These are phyloP conservation scores for Orius insidiosus DNA, from an alignment of 1,140 invertebrate species.

Conservation along the genomic window DNA sequence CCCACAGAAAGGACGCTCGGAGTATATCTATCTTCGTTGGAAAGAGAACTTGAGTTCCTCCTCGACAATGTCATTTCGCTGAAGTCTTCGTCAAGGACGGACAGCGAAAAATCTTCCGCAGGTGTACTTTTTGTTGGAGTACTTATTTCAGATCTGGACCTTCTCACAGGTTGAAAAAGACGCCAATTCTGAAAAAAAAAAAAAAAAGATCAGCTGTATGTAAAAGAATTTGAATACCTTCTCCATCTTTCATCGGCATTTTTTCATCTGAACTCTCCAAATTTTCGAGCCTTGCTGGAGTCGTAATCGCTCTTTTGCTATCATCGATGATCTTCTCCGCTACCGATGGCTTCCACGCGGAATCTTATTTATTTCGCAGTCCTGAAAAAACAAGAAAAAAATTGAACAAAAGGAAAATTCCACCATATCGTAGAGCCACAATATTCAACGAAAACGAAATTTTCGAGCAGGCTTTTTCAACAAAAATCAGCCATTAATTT, in stretches of 20 bases:
- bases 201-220: too few species aligned
- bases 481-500: background rate
- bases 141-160: constrained; percentile 1
- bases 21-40: constrained; percentile 1
- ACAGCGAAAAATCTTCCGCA: constrained; percentile 5
- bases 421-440: background rate
- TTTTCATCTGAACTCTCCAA: background rate
- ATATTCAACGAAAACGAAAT: background rate
- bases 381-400: constrained; percentile 6
- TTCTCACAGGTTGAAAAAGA: constrained; percentile 2
- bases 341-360: constrained; percentile 14
- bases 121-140: background rate
- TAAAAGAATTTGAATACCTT: too few species aligned
- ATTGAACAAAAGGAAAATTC: constrained; percentile 2
- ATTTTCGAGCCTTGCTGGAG: constrained; percentile 16
- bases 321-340: background rate
- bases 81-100: constrained; percentile 6
- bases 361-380: constrained; percentile 9
- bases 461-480: background rate
- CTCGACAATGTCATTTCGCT: background rate
- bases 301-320: constrained; percentile 18
- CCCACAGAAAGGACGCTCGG: background rate
- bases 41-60: background rate
- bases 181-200: background rate
- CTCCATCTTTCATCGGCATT: background rate